These are phyloP conservation scores for Orbicella faveolata DNA, from an alignment of 64 coral and sea anemone genomes.

Conservation along the genomic window DNA sequence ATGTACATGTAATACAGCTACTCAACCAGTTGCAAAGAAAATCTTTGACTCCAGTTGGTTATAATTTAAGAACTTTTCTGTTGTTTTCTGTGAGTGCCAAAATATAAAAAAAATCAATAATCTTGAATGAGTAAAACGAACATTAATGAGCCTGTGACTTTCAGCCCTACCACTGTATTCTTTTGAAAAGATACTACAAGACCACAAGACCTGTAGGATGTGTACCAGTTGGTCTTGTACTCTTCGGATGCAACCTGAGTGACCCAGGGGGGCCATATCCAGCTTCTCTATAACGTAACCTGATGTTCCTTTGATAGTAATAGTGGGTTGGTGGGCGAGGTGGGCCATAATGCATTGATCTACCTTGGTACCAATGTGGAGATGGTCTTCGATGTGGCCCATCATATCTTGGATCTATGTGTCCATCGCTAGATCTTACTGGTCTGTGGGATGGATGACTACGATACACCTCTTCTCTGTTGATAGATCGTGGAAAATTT, in stretches of 20 bases:
- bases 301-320: constrained; percentile 16
- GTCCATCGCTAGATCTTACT: background rate
- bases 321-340: constrained; percentile 5
- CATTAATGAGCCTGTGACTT: background rate
- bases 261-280: background rate
- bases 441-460: background rate
- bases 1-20: too few relatives aligned
- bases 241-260: background rate
- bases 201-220: constrained; percentile 24
- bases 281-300: constrained; percentile 25
- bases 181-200: background rate
- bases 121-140: background rate
- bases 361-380: constrained; percentile 21
- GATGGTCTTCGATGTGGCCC: background rate
- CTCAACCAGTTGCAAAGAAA: background rate
- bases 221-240: background rate
- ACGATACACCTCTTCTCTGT: background rate
- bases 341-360: constrained; percentile 29
- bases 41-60: background rate
- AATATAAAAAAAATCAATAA: background rate
- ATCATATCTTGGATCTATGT: background rate
- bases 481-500: background rate
- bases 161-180: background rate
- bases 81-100: background rate
- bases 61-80: background rate